Conservation (phyloP, 1,140 invertebrate genomes). For the Trichonephila inaurata region DNA sequence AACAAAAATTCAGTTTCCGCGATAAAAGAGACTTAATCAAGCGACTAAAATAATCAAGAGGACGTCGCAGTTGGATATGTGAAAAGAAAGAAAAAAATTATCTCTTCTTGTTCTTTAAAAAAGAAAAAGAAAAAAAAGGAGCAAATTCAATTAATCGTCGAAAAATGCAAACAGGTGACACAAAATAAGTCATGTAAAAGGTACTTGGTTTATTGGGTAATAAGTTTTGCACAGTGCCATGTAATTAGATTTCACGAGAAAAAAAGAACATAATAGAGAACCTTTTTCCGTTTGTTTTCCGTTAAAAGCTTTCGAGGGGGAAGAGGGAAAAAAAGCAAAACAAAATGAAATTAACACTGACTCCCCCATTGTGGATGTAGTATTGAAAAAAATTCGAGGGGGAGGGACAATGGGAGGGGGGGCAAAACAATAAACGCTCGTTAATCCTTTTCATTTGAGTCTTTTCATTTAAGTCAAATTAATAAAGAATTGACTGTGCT, state of each 20-base stretch:
- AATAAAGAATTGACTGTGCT: not conserved
- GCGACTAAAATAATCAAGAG: slow-evolving; percentile 61
- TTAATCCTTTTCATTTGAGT: slow-evolving; percentile 53
- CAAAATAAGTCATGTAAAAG: slow-evolving; percentile 52
- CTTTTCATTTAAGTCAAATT: slow-evolving; percentile 7
- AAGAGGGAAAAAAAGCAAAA: not conserved
- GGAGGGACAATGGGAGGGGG: too few relatives aligned
- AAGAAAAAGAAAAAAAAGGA: slow-evolving; percentile 17
- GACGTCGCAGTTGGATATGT: not conserved
- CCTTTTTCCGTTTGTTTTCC: slow-evolving; percentile 56
- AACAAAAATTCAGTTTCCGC: not conserved
- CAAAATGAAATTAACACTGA: slow-evolving; percentile 55
- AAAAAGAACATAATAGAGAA: not conserved
- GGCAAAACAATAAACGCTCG: slow-evolving; percentile 41
- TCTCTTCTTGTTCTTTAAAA: not conserved
- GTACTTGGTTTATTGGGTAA: slow-evolving; percentile 59
- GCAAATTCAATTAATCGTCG: slow-evolving; percentile 61
- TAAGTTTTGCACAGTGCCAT: slow-evolving; percentile 49
- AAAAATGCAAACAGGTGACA: slow-evolving; percentile 63
- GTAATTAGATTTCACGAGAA: slow-evolving; percentile 47
- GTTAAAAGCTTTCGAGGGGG: slow-evolving; percentile 34
- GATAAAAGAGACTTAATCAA: slow-evolving; percentile 56
- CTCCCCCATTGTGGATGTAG: not conserved
- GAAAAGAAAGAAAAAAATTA: not conserved
- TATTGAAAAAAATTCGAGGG: not conserved